Conservation (phyloP, 37 sponge, comb jelly and placozoan genomes). For the Chondrosia reniformis region DNA sequence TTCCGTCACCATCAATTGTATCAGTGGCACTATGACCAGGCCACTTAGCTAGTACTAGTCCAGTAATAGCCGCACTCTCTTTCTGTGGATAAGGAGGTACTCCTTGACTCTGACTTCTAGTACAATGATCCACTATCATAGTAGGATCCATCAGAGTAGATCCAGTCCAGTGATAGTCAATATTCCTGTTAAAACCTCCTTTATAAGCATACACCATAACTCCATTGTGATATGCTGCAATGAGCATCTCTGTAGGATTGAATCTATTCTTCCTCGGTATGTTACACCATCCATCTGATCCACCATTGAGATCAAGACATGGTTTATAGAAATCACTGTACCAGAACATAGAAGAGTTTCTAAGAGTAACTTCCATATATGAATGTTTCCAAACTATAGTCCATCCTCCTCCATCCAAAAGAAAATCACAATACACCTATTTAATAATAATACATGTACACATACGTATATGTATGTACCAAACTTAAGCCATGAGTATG, state of each 20-base stretch:
- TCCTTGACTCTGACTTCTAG: background rate
- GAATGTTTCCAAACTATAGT: constrained; percentile 25
- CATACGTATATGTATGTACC: no score
- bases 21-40: background rate
- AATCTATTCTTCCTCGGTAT: constrained; percentile 17
- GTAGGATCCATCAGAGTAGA: background rate
- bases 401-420: constrained; percentile 17
- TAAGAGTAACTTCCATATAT: constrained; percentile 1
- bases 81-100: background rate
- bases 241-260: constrained; percentile 19
- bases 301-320: background rate
- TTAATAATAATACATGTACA: no score
- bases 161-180: constrained; percentile 3
- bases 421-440: constrained; percentile 11
- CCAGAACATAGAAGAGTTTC: background rate
- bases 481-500: no score
- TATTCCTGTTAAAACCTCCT: background rate
- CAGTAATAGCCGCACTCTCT: background rate
- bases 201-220: background rate
- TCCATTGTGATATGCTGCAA: constrained; percentile 3
- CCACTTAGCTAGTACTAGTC: constrained; percentile 20
- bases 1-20: background rate
- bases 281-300: constrained; percentile 33
- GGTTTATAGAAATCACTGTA: constrained; percentile 18
- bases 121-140: background rate